These are phyloP conservation scores for Platycheirus albimanus DNA, from an alignment of 2,888 invertebrate species.

Conservation along the genomic window DNA sequence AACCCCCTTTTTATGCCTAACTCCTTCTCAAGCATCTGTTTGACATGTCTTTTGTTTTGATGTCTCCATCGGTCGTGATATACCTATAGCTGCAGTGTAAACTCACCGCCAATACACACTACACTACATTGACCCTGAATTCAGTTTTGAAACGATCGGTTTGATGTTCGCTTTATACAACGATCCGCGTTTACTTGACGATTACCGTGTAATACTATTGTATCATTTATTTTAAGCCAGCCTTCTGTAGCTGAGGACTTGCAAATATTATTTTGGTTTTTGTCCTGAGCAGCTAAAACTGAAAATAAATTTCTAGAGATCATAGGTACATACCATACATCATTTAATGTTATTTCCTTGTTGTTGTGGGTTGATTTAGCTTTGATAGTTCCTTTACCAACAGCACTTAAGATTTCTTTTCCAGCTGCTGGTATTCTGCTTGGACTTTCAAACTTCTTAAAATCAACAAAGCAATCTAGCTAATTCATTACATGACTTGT, in stretches of 20 bases:
- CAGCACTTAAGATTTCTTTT: neutral
- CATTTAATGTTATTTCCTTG: neutral
- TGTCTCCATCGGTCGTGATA: neutral
- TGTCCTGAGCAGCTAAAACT: conserved; percentile 4
- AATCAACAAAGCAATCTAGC: neutral
- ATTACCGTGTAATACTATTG: neutral
- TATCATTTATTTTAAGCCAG: neutral
- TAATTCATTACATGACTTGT: conserved; percentile 5
- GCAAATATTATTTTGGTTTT: neutral
- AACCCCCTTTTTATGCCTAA: no score
- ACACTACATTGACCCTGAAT: neutral
- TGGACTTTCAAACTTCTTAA: conserved; percentile 10
- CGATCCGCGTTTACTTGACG: conserved; percentile 2
- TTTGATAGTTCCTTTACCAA: conserved; percentile 3
- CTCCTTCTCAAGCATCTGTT: no score
- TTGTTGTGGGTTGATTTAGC: neutral
- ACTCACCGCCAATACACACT: neutral
- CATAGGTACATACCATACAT: neutral
- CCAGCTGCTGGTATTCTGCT: neutral
- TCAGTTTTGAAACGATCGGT: neutral
- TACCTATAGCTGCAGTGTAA: neutral
- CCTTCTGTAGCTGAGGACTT: conserved; percentile 4
- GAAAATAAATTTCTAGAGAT: conserved; percentile 6
- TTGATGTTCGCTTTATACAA: neutral
- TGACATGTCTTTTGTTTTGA: no score